phyloP scores from a whole-genome alignment of 2,113 vertebrate species.

The Calyptomena viridis region DNA sequence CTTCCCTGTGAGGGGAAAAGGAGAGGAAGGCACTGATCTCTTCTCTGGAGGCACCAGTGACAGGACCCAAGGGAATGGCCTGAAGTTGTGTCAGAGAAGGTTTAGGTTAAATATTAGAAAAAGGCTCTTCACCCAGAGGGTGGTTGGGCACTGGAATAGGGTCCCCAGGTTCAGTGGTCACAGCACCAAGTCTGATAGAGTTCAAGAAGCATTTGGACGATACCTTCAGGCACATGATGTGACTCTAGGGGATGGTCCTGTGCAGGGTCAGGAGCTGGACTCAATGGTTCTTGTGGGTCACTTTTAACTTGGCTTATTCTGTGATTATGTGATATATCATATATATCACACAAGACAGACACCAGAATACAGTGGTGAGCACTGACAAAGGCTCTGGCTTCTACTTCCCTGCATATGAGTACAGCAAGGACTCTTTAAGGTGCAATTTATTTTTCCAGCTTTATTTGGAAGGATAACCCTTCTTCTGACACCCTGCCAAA shows the following conservation, averaged over 20 bases:
- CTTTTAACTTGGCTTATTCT: neutral
- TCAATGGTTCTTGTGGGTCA: neutral
- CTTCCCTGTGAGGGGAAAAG: neutral
- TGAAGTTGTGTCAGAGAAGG: neutral
- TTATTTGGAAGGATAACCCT: neutral
- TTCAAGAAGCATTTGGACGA: neutral
- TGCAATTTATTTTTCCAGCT: neutral
- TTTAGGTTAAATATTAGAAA: neutral
- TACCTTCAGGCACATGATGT: neutral
- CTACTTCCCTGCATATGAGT: neutral
- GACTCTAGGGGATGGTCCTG: neutral
- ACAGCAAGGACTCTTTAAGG: neutral
- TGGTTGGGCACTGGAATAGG: neutral
- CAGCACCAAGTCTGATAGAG: neutral
- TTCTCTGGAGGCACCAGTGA: neutral
- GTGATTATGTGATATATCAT: neutral
- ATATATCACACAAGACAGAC: neutral
- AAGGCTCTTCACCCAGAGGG: neutral
- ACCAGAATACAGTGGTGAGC: neutral
- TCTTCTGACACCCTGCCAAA: accelerated
- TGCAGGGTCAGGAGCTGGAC: neutral
- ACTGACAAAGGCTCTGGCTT: neutral
- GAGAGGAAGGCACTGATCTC: neutral
- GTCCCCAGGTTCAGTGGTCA: neutral
- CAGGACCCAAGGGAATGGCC: neutral